phyloP scores from a whole-genome alignment of 2,797 vertebrate species.

The Hephaestus fuliginosus region DNA sequence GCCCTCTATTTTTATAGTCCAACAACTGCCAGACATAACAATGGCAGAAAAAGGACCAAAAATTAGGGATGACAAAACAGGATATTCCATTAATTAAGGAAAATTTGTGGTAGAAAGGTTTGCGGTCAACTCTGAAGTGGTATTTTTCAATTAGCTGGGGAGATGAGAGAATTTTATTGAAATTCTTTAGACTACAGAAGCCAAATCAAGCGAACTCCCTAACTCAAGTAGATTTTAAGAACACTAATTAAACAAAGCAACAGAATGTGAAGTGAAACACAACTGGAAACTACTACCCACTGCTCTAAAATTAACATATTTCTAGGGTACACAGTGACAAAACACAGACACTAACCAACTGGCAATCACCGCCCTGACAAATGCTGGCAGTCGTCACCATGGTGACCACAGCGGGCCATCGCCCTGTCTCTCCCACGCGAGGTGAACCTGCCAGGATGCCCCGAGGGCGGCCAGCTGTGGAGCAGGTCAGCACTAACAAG shows the following conservation, averaged over 20 bases:
- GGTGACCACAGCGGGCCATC: conserved; percentile 64
- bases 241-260: conserved; percentile 44
- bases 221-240: conserved; percentile 41
- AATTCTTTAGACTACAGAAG: conserved; percentile 9
- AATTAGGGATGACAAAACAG: conserved; percentile 18
- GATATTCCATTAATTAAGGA: conserved; percentile 34
- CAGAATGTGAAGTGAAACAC: conserved; percentile 40
- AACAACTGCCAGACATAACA: conserved; percentile 63
- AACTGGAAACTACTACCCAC: conserved; percentile 35
- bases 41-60: conserved; percentile 16
- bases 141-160: conserved; percentile 35
- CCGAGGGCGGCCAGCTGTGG: conserved; percentile 72
- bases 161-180: conserved; percentile 26
- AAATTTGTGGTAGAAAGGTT: conserved; percentile 13
- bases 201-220: conserved; percentile 40
- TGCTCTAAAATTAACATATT: conserved; percentile 63
- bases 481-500: conserved; percentile 78
- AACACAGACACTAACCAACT: conserved; percentile 64
- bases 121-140: conserved; percentile 25
- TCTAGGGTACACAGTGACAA: conserved; percentile 50
- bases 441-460: conserved; percentile 74
- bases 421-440: conserved; percentile 67
- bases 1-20: conserved; percentile 51
- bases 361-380: conserved; percentile 60
- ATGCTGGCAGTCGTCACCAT: conserved; percentile 61